Conservation (phyloP, 2,797 vertebrate species). For the Odontamblyopus lacepedii region DNA sequence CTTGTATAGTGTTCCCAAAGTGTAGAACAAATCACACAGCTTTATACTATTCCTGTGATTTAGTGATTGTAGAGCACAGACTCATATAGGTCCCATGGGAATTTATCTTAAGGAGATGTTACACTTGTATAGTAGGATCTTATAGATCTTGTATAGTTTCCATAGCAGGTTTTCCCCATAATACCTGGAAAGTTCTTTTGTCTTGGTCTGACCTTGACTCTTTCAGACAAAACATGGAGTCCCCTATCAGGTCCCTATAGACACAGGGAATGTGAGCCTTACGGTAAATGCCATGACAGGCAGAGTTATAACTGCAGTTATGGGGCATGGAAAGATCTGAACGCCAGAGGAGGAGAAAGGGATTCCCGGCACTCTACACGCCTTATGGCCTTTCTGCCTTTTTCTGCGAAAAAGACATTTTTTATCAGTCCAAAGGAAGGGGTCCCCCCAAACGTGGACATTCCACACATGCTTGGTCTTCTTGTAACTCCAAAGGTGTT, state of each 20-base stretch:
- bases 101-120: not conserved
- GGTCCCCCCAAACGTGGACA: constrained; percentile 39
- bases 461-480: constrained; percentile 54
- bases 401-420: constrained; percentile 53
- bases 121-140: not conserved
- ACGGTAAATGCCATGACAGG: constrained; percentile 66
- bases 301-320: constrained; percentile 56
- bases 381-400: constrained; percentile 34
- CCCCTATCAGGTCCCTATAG: constrained; percentile 26
- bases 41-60: constrained; percentile 33
- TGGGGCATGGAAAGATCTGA: constrained; percentile 47
- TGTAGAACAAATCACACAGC: constrained; percentile 39
- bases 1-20: constrained; percentile 20
- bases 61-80: constrained; percentile 30
- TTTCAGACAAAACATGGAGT: constrained; percentile 21
- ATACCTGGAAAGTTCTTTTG: constrained; percentile 19
- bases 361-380: constrained; percentile 63
- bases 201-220: constrained; percentile 12
- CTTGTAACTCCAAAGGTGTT: constrained; percentile 46
- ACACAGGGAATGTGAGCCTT: constrained; percentile 53
- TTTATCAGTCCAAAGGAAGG: constrained; percentile 13
- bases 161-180: not conserved
- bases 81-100: constrained; percentile 8
- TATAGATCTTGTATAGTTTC: not conserved
- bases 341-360: constrained; percentile 26